Base-by-base conservation (phyloP, 2,113 vertebrate species). In the Synodontis membranacea region DNA sequence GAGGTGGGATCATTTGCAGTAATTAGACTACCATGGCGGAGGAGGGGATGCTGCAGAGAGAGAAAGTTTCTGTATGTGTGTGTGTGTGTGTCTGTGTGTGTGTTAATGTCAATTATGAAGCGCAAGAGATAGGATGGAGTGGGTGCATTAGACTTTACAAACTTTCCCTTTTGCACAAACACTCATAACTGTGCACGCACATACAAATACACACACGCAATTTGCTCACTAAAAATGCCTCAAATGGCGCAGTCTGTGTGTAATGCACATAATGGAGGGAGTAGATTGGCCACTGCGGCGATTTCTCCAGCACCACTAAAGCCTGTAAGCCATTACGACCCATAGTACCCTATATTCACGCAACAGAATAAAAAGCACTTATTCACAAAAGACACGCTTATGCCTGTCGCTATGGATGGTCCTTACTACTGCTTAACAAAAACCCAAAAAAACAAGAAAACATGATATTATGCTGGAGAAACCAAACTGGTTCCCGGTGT, bases 141-240 rank as follows among this genome's bases (percentile, higher is more conserved):
- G 66, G 75, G 76, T 83, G 80, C 72, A 88, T 80, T 85, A 79
- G 39, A 89, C 44, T 82, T 80, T 54, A 82, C 62, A 64, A 46
- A 46, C 74, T 54, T 50, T 58, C 44, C 80, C 74, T 66, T 60
- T 60, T 31, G 42, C 44, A n/a, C 48, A 70, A 44, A 85, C 83
- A 85, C 64, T 75, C 82, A 80, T 25, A 75, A 82, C 15, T 1
- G 68, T 23, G 2, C 39, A 75, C 81, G 54, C 23, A 66, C 48
- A 12, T 11, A 34, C 50, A 54, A 56, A 87, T 11, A 76, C 64
- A 84, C 64, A 74, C 80, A 80, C 25, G 37, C 44, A 83, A 86
- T 89, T 87, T 88, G 54, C 80, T 80, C 88, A 82, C 48, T 88
- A 46, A 88, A 86, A 89, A 86, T 76, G 82, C 82, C 74, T 70